Percentiles rank a stretch among this genome's conserved stretches.
phyloP scores from a whole-genome alignment of 1,140 invertebrate genomes.

The Leguminivora glycinivorella region DNA sequence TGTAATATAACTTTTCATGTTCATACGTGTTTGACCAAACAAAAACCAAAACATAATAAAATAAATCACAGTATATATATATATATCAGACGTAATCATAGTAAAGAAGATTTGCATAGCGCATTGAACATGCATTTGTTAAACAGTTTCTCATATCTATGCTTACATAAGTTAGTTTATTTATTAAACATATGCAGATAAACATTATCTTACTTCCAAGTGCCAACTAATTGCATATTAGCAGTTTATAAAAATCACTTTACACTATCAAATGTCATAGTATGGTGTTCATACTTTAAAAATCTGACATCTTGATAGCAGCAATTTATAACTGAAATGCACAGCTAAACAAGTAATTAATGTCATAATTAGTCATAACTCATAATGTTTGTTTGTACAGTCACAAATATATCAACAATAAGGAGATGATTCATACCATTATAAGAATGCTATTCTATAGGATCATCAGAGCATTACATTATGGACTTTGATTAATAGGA shows the following conservation, averaged over 20 bases:
- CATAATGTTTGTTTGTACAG: too few relatives aligned
- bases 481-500: not conserved
- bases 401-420: not conserved
- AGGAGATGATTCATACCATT: not conserved
- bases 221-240: not conserved
- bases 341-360: too few relatives aligned
- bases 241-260: not conserved
- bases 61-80: too few relatives aligned
- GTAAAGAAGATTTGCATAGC: too few relatives aligned
- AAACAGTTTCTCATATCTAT: not conserved
- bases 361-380: too few relatives aligned
- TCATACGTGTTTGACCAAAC: too few relatives aligned
- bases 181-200: constrained; percentile 5
- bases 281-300: not conserved
- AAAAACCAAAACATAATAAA: too few relatives aligned
- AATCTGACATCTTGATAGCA: too few relatives aligned
- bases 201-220: not conserved
- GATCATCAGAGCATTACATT: not conserved
- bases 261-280: not conserved
- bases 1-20: too few relatives aligned
- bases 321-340: too few relatives aligned
- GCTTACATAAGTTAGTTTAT: not conserved
- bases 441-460: not conserved
- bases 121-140: not conserved
- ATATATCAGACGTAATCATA: too few relatives aligned